A percentile compares a stretch with the other conserved stretches of the same genome.
phyloP scores from a whole-genome alignment of 2,113 vertebrate genomes.

The Charina bottae region DNA sequence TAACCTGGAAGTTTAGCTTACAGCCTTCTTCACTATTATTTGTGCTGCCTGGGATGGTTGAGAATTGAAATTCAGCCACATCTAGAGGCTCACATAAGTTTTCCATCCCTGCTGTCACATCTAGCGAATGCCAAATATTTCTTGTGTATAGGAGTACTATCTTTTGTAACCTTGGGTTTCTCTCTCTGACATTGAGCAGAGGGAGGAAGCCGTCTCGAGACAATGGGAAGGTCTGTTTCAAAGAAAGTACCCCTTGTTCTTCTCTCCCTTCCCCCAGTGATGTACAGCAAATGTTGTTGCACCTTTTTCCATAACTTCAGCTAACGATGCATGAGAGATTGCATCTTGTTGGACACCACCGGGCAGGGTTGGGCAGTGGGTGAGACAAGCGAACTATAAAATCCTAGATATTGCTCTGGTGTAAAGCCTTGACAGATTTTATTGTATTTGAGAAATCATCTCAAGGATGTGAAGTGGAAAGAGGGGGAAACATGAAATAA shows the following conservation, averaged over 20 bases:
- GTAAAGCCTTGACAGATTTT: slow-evolving; percentile 9
- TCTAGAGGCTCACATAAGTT: neutral
- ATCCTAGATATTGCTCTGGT: neutral
- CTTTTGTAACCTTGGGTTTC: neutral
- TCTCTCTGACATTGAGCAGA: neutral
- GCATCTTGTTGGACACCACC: neutral
- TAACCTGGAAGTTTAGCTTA: neutral
- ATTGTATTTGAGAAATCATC: neutral
- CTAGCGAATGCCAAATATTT: neutral
- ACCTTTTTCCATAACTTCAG: neutral
- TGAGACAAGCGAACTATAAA: slow-evolving; percentile 15
- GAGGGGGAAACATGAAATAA: neutral
- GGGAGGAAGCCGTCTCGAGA: neutral
- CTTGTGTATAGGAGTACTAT: neutral
- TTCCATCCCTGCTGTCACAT: neutral
- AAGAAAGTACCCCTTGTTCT: neutral
- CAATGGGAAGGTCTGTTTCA: neutral
- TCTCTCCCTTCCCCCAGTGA: neutral
- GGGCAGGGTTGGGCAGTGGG: neutral
- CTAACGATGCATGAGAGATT: neutral
- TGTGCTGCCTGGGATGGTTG: neutral
- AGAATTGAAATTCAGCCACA: neutral
- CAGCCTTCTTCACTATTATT: neutral
- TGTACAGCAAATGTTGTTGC: neutral
- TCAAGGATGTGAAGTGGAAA: slow-evolving; percentile 1